phyloP scores from a whole-genome alignment of 1,140 invertebrate species.

The Megalopta genalis region DNA sequence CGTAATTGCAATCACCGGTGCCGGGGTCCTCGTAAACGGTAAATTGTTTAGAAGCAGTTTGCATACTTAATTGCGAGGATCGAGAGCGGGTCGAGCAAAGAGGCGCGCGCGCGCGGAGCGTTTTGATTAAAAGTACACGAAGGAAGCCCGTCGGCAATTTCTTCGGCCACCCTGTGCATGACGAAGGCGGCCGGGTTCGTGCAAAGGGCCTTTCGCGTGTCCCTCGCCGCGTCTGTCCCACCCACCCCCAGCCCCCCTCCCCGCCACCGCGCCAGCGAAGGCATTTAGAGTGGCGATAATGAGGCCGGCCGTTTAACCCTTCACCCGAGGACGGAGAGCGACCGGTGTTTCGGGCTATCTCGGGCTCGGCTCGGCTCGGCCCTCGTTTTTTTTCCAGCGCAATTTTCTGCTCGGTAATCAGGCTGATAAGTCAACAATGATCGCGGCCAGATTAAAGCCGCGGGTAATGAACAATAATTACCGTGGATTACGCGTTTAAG shows the following conservation, averaged over 20 bases:
- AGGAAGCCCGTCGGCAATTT: not conserved
- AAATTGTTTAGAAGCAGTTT: no score
- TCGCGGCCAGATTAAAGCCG: slow-evolving; percentile 19
- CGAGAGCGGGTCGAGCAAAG: no score
- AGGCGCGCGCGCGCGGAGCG: not conserved
- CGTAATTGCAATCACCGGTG: no score
- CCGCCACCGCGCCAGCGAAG: not conserved
- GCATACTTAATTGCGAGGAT: no score
- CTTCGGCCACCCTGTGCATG: not conserved
- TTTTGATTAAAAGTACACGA: not conserved
- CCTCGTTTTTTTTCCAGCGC: slow-evolving; percentile 3
- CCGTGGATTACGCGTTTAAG: slow-evolving; percentile 22
- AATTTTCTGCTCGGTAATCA: slow-evolving; percentile 38
- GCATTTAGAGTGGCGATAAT: slow-evolving; percentile 39
- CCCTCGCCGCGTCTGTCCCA: not conserved
- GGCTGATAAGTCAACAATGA: slow-evolving; percentile 41
- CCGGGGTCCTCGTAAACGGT: no score
- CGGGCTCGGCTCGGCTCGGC: not conserved
- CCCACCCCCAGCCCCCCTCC: no score
- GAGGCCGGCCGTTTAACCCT: slow-evolving; percentile 30
- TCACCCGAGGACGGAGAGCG: not conserved
- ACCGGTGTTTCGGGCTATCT: slow-evolving; percentile 18
- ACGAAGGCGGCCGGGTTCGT: not conserved
- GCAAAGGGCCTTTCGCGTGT: slow-evolving; percentile 33
- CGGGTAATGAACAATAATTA: slow-evolving; percentile 43